phyloP scores from a whole-genome alignment of 2,797 vertebrate species.

The Lithobates sylvaticus region DNA sequence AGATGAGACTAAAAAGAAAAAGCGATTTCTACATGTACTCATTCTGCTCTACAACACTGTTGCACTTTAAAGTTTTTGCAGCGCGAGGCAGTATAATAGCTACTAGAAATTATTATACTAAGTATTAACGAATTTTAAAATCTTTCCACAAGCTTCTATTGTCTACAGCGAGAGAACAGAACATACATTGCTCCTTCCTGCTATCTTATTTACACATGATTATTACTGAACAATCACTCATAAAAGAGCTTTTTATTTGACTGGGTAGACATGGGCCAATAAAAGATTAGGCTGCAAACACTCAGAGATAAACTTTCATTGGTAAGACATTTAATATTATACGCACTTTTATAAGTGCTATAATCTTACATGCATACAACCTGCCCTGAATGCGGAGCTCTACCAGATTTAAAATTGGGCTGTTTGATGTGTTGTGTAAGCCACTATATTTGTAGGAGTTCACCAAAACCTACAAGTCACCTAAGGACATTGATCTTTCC shows the following conservation, averaged over 20 bases:
- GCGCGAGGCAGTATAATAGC: background rate
- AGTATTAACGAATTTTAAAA: conserved; percentile 23
- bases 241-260: conserved; percentile 51
- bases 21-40: too few species aligned
- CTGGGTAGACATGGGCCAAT: conserved; percentile 39
- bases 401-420: conserved; percentile 15
- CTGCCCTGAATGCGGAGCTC: conserved; percentile 3
- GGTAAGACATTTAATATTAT: conserved; percentile 45
- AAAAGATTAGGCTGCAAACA: conserved; percentile 48
- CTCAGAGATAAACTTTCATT: conserved; percentile 40
- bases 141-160: conserved; percentile 29
- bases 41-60: too few species aligned
- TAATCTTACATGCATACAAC: conserved; percentile 39
- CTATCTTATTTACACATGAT: conserved; percentile 48
- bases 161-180: conserved; percentile 34
- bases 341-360: conserved; percentile 27
- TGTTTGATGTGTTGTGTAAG: conserved; percentile 19
- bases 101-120: background rate
- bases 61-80: too few species aligned
- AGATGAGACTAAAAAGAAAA: too few species aligned
- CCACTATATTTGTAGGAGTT: background rate
- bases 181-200: conserved; percentile 31
- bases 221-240: conserved; percentile 44
- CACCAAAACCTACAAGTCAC: conserved; percentile 25
- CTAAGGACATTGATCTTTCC: conserved; percentile 16